Evolutionary conservation across 2,888 invertebrate genomes (phyloP).

Genomic region (Myathropa florea): DNA sequence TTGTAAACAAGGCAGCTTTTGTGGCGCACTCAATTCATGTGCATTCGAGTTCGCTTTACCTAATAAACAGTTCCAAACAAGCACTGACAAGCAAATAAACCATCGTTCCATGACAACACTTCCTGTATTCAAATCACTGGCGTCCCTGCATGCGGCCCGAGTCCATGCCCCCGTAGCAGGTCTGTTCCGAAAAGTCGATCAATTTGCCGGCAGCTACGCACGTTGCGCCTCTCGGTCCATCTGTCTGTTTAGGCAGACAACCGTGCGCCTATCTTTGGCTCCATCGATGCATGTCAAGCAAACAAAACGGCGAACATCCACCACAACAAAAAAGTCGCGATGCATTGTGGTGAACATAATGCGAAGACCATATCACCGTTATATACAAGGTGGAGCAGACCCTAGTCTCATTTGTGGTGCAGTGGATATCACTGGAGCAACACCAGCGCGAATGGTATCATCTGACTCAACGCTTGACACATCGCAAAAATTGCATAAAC

Average conservation of each 20-base stretch:
- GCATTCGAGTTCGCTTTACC: conserved; percentile 45
- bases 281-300: conserved; percentile 65
- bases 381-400: conserved; percentile 52
- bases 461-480: conserved; percentile 68
- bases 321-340: conserved; percentile 19
- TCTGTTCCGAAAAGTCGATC: conserved; percentile 61
- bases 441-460: conserved; percentile 55
- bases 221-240: conserved; percentile 13
- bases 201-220: conserved; percentile 62
- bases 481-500: conserved; percentile 68
- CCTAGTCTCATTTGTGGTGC: background rate
- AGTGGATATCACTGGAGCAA: conserved; percentile 51
- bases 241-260: conserved; percentile 53
- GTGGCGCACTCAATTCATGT: conserved; percentile 33
- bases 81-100: conserved; percentile 54
- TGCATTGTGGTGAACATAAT: conserved; percentile 54
- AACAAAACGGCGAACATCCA: conserved; percentile 55
- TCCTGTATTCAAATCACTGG: conserved; percentile 68
- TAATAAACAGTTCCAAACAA: conserved; percentile 52
- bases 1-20: conserved; percentile 55
- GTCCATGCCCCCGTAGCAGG: background rate
- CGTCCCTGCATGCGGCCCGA: conserved; percentile 1
- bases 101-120: conserved; percentile 68
- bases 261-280: conserved; percentile 34
- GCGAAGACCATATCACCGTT: conserved; percentile 57